Evolutionary conservation across 2,113 vertebrate species (phyloP).

Genomic region (Campylomormyrus tamandua): DNA sequence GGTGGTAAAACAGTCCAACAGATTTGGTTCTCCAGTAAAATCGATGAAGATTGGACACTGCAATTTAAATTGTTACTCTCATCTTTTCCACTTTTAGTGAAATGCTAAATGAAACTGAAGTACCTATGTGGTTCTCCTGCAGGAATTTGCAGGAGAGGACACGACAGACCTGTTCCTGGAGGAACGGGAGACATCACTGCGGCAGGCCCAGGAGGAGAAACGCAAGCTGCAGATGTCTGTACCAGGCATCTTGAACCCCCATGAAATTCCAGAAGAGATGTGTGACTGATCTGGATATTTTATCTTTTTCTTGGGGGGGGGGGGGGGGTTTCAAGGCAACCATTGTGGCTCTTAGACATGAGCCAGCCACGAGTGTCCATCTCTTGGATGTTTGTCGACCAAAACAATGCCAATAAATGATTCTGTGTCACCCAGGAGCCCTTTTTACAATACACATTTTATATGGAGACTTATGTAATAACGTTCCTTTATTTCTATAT

Average conservation of each 20-base stretch:
- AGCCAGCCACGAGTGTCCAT: slow-evolving; percentile 65
- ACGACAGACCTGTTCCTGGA: slow-evolving; percentile 90
- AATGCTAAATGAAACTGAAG: background rate
- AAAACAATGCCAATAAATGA: slow-evolving; percentile 95
- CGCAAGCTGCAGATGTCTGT: slow-evolving; percentile 96
- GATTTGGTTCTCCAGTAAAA: background rate
- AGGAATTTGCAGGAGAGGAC: slow-evolving; percentile 96
- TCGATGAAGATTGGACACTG: background rate
- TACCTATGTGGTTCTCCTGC: background rate
- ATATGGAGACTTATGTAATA: slow-evolving; percentile 82
- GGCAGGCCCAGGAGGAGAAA: slow-evolving; percentile 94
- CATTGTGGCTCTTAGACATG: slow-evolving; percentile 56
- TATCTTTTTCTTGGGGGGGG: background rate
- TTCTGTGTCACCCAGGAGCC: slow-evolving; percentile 73
- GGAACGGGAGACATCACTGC: slow-evolving; percentile 84
- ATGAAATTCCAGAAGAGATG: slow-evolving; percentile 98
- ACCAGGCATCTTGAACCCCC: slow-evolving; percentile 94
- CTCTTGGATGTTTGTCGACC: slow-evolving; percentile 84
- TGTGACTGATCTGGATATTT: slow-evolving; percentile 69
- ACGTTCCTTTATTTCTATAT: slow-evolving; percentile 64
- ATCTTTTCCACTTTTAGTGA: background rate
- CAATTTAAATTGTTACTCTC: background rate
- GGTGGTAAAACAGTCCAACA: background rate
- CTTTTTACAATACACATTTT: slow-evolving; percentile 73
- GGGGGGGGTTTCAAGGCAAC: slow-evolving; percentile 33